Evolutionary conservation across 2,888 invertebrate genomes (phyloP), one percentile per base, ranked within the genome.

Genomic region (Stictocephala bisonia): DNA sequence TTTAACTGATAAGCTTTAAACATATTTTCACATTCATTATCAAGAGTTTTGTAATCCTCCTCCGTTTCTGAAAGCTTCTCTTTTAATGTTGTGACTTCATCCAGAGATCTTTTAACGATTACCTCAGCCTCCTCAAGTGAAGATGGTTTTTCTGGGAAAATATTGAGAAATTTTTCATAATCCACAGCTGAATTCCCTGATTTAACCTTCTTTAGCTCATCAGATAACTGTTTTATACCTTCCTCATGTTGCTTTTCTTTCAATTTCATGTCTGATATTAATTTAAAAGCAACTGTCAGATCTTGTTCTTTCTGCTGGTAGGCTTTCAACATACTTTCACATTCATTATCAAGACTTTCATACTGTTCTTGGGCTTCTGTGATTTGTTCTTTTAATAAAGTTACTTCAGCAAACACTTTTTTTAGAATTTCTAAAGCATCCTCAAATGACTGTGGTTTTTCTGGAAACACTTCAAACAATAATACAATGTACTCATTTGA

Each of bases 11-110:
- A 64, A 9, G 40, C 44, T 41, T 24, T 44, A n/a, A 44, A 44
- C 64, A 64, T 64, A 26, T 64, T 26, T 18, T 64, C 64, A 64
- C 64, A 64, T 26, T 64, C 64, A n/a, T 64, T 64, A 22, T 64
- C 44, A 7, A 64, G 7, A n/a, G 15, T 64, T 13, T 22, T 27
- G 27, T 64, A 44, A 22, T 64, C 64, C 13, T 64, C 70, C 18
- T 70, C 24, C 1, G 56, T 18, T 44, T 64, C 64, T 15, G 44
- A 3, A 6, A 64, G 7, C 22, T 64, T 41, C 11, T 64, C 64
- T 26, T 64, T 64, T 15, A 64, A 35, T 1, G 64, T 2, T 3
- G 24, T 13, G 15, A 44, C 44, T 22, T 64, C 64, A n/a, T 9
- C 1, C 9, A 64, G 40, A 11, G 40, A n/a, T 1, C 1, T 1